Evolutionary conservation across 2,113 vertebrate species (phyloP).

Genomic region (Hiodon tergisus): DNA sequence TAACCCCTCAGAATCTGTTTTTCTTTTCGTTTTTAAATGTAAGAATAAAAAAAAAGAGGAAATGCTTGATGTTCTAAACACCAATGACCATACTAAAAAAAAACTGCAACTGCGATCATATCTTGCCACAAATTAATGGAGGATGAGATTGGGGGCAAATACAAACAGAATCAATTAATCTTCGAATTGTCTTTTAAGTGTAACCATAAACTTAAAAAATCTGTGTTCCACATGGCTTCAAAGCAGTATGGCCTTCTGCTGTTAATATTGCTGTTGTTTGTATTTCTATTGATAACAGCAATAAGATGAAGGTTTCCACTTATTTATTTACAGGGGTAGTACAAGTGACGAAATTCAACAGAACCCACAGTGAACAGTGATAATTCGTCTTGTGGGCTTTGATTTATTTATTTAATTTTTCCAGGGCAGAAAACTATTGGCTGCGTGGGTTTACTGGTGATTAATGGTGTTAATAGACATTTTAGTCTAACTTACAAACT

Average conservation of each 20-base stretch:
- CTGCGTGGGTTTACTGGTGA: no score
- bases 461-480: no score
- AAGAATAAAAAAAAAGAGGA: no score
- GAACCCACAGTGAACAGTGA: background rate
- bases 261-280: background rate
- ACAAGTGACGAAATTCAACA: background rate
- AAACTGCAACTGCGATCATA: no score
- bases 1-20: no score
- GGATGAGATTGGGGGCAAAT: background rate
- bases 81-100: no score
- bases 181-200: background rate
- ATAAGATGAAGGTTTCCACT: background rate
- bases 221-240: background rate
- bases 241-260: background rate
- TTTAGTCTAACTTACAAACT: no score
- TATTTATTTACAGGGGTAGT: background rate
- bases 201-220: background rate
- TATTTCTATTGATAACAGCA: background rate
- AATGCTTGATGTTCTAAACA: no score
- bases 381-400: background rate
- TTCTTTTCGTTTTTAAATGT: no score
- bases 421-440: background rate
- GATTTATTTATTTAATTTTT: background rate
- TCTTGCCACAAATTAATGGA: background rate
- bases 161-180: background rate